These are phyloP conservation scores for Otolemur garnettii DNA, from an alignment of 2,113 vertebrate genomes.

Conservation along the genomic window DNA sequence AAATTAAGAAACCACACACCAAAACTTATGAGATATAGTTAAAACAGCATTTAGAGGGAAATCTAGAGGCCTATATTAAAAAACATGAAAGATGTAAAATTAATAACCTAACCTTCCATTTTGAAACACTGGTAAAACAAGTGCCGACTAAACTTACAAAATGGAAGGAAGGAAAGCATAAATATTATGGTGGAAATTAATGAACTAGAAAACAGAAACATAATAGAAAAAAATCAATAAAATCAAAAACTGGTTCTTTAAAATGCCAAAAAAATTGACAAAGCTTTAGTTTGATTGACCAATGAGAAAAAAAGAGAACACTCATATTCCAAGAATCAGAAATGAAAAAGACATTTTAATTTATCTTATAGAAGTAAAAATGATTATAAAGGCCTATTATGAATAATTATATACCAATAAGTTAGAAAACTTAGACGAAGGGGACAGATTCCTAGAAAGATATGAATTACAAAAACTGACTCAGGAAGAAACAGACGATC, in stretches of 20 bases:
- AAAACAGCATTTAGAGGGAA: background rate
- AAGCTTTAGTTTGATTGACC: background rate
- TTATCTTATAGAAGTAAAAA: background rate
- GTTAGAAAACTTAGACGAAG: background rate
- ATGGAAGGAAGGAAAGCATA: background rate
- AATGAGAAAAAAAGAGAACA: background rate
- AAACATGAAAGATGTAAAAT: background rate
- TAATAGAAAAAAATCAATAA: background rate
- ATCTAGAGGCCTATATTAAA: background rate
- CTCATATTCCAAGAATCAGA: background rate
- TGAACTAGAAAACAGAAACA: slow-evolving; percentile 28
- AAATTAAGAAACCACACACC: background rate
- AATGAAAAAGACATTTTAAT: background rate
- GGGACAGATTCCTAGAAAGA: background rate
- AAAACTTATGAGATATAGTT: background rate
- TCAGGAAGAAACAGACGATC: background rate
- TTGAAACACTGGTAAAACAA: background rate
- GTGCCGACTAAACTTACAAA: background rate
- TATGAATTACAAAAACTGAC: background rate
- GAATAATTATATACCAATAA: background rate
- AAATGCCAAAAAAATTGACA: background rate
- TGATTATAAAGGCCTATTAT: background rate
- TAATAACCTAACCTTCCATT: background rate
- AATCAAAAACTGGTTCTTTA: background rate
- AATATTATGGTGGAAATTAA: background rate